A percentile compares a stretch with the other conserved stretches of the same genome.
phyloP scores from a whole-genome alignment of 2,113 vertebrate genomes.

The Austrofundulus limnaeus region DNA sequence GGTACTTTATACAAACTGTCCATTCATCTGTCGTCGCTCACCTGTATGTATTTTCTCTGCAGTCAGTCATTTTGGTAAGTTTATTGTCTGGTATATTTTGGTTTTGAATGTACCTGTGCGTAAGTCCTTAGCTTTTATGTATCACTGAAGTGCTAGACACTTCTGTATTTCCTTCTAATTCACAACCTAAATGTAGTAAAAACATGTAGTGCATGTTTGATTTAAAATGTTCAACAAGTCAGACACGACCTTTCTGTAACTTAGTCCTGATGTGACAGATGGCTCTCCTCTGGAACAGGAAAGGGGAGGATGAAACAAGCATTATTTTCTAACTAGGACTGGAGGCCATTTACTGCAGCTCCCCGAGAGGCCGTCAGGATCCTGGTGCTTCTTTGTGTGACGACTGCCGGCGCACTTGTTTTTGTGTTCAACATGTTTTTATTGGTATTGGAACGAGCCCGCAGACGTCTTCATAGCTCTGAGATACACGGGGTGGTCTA shows the following conservation, averaged over 20 bases:
- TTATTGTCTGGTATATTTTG: too few species aligned
- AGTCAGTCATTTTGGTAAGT: too few species aligned
- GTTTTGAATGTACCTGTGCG: too few species aligned
- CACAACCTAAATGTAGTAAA: neutral
- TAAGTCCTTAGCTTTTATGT: too few species aligned
- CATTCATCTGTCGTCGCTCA: too few species aligned
- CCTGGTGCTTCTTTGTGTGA: conserved; percentile 48
- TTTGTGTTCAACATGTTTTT: conserved; percentile 29
- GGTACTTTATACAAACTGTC: too few species aligned
- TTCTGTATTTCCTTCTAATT: neutral
- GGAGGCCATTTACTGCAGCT: conserved; percentile 42
- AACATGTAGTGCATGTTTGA: neutral
- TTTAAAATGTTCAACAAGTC: neutral
- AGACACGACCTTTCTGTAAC: neutral
- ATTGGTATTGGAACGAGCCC: conserved; percentile 24
- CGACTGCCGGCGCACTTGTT: conserved; percentile 55
- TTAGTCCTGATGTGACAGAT: conserved; percentile 59
- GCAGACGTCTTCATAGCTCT: conserved; percentile 16
- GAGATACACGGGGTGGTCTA: conserved; percentile 48
- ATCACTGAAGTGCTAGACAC: too few species aligned
- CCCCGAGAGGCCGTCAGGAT: conserved; percentile 59
- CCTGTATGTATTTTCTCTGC: too few species aligned
- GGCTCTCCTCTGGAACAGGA: conserved; percentile 48
- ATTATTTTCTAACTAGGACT: conserved; percentile 45
- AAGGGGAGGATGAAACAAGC: conserved; percentile 47